Conservation (phyloP, 2,797 vertebrate genomes). For the Varecia variegata region DNA sequence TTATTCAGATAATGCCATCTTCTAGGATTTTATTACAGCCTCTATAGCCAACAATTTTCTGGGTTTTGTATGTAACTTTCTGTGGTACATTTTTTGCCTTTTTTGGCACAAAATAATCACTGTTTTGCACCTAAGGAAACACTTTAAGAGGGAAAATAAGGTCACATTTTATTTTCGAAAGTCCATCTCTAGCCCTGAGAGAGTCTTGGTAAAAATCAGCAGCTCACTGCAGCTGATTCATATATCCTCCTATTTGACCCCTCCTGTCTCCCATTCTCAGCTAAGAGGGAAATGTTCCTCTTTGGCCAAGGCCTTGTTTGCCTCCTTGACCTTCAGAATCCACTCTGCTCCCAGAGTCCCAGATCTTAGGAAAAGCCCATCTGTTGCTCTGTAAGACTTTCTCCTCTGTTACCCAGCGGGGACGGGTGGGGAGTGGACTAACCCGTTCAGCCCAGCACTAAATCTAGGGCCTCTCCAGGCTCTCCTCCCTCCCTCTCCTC, state of each 20-base stretch:
- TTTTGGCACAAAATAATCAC: conserved; percentile 66
- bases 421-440: neutral
- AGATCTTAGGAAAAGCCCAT: neutral
- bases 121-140: conserved; percentile 71
- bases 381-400: neutral
- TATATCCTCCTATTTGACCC: neutral
- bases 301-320: neutral
- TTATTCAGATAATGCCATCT: conserved; percentile 60
- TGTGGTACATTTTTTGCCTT: neutral
- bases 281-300: neutral
- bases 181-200: conserved; percentile 47
- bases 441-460: conserved; percentile 19
- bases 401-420: neutral
- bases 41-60: conserved; percentile 69
- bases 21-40: conserved; percentile 47
- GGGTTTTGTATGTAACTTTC: conserved; percentile 48
- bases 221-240: conserved; percentile 39
- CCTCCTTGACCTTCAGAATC: neutral
- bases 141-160: conserved; percentile 28
- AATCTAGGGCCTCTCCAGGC: neutral
- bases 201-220: conserved; percentile 54
- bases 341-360: neutral
- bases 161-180: conserved; percentile 48
- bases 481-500: conserved; percentile 49
- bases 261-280: conserved; percentile 23